These are phyloP conservation scores for Engystomops pustulosus DNA, from an alignment of 2,113 vertebrate species.

Conservation along the genomic window DNA sequence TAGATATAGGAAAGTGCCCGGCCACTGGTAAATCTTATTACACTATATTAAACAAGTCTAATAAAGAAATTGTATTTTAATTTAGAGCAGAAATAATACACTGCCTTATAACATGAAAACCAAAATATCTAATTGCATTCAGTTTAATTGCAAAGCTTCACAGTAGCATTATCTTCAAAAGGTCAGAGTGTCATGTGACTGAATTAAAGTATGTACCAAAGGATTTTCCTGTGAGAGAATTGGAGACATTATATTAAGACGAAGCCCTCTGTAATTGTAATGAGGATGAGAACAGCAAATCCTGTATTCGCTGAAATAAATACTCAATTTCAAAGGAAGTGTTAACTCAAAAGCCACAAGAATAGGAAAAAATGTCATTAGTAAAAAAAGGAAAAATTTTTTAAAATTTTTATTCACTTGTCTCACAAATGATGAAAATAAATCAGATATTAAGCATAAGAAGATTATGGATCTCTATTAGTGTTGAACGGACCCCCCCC, in stretches of 20 bases:
- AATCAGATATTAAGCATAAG: too few species aligned
- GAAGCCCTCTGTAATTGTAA: constrained; percentile 9
- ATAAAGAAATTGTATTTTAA: constrained; percentile 5
- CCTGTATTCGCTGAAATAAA: neutral
- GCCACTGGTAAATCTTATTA: constrained; percentile 12
- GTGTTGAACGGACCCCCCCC: too few species aligned
- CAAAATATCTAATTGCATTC: neutral
- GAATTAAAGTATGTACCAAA: constrained; percentile 23
- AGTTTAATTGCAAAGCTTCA: constrained; percentile 21
- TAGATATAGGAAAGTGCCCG: neutral
- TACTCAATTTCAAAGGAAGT: neutral
- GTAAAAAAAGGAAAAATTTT: too few species aligned
- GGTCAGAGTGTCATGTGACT: constrained; percentile 5
- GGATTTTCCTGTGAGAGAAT: constrained; percentile 3
- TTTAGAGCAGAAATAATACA: neutral
- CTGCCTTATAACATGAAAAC: neutral
- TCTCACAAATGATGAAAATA: neutral
- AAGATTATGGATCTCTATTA: too few species aligned
- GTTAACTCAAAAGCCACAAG: neutral
- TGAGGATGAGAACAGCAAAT: neutral
- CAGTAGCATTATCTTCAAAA: constrained; percentile 12
- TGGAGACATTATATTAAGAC: constrained; percentile 11
- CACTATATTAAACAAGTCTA: constrained; percentile 14
- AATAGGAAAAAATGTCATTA: too few species aligned
- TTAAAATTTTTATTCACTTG: too few species aligned